Conservation (phyloP, 1,140 invertebrate genomes). For the Hyphantria cunea region DNA sequence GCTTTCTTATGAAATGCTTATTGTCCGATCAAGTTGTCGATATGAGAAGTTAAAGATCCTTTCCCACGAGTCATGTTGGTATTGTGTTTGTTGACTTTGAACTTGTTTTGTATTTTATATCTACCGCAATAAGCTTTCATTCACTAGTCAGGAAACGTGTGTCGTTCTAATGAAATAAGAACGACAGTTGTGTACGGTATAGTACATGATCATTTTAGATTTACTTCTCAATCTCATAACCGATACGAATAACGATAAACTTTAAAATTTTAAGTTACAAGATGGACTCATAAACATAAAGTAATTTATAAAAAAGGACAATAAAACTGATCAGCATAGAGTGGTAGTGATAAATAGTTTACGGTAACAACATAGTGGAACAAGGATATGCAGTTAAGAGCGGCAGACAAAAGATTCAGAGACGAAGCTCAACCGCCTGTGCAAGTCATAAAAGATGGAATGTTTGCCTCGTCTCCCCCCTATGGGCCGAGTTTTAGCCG, state of each 20-base stretch:
- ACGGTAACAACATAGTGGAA: conserved; percentile 25
- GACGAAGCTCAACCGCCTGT: conserved; percentile 24
- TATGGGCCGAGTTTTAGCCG: conserved; percentile 38
- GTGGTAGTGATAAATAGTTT: conserved; percentile 21
- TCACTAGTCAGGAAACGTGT: conserved; percentile 43
- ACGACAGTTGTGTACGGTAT: conserved; percentile 17
- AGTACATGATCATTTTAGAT: conserved; percentile 5
- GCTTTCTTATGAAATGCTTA: conserved; percentile 42
- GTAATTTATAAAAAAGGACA: conserved; percentile 25
- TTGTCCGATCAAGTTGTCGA: conserved; percentile 14
- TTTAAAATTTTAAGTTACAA: conserved; percentile 4
- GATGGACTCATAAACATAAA: conserved; percentile 2
- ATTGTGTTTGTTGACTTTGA: conserved; percentile 38
- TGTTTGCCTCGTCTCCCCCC: conserved; percentile 33
- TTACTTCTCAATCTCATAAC: neutral
- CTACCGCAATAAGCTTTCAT: conserved; percentile 51
- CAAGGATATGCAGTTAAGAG: conserved; percentile 28
- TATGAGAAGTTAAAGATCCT: conserved; percentile 40
- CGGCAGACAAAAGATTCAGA: conserved; percentile 27
- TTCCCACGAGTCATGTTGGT: conserved; percentile 48
- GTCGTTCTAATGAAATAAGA: conserved; percentile 41
- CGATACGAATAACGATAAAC: neutral
- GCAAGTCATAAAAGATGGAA: conserved; percentile 48
- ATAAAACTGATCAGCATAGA: conserved; percentile 19
- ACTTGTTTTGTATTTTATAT: conserved; percentile 27